Evolutionary conservation across 1,140 invertebrate species (phyloP), one percentile per base, ranked within the genome.

Genomic region (Euglossa dilemma): DNA sequence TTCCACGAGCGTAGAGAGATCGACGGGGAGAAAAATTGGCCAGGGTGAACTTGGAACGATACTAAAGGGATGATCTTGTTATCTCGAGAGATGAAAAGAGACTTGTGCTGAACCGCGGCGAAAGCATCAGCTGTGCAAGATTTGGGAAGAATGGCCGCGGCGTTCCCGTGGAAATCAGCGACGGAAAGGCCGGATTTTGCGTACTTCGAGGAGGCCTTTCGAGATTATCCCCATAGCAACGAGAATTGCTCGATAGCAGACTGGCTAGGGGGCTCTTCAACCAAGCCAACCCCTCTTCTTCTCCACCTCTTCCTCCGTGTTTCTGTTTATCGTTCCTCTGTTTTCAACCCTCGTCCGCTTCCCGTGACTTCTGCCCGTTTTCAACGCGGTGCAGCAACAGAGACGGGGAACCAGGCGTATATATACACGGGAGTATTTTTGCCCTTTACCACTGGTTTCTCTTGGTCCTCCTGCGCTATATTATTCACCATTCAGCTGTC

Each of bases 181-280:
- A 28, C 20, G 72, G 71, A 43, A 67, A 70, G 64, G 63, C 47
- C 50, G 66, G 84, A 85, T 86, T 86, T 84, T 84, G 61, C 80
- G 69, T 72, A 72, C 64, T 85, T 64, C 45, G 45, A 72, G 50
- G 81, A 86, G 59, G 28, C 75, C 85, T 74, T 64, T 82, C 66
- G 87, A 77, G 85, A 85, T 87, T 85, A 88, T 88, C 87, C 83
- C 87, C 87, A 87, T 87, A 80, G 87, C 85, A 87, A 87, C 87
- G 79, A 70, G 87, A 73, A 75, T 83, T 86, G 85, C 79, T 88
- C 87, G 85, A 85, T 88, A 85, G 76, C 79, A 80, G 71, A 83
- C 73, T 70, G 71, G 45, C 73, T 76, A 82, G 71, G 80, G 80
- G 36, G 63, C 72, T 76, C 72, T 82, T 82, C 72, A 76, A 56